Evolutionary conservation across 2,888 invertebrate species (phyloP).

Genomic region (Cataglyphis rosenhaueri): DNA sequence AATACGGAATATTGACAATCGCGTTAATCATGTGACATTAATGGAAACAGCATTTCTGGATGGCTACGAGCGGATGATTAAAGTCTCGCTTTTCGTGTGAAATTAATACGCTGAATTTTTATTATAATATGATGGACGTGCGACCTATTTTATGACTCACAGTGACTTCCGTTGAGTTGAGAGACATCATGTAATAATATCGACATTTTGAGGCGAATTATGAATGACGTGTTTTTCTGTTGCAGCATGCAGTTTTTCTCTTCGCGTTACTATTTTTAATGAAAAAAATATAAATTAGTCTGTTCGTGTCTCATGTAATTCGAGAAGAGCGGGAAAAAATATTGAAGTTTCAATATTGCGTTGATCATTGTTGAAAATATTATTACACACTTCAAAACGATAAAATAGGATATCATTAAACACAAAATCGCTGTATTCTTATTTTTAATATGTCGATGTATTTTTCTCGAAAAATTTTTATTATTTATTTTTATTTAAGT

Average conservation of each 20-base stretch:
- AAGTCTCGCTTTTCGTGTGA: neutral
- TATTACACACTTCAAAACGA: neutral
- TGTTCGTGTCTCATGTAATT: neutral
- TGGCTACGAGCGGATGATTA: neutral
- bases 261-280: neutral
- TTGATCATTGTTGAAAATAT: neutral
- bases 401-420: neutral
- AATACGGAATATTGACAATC: conserved; percentile 22
- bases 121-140: conserved; percentile 14
- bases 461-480: neutral
- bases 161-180: neutral
- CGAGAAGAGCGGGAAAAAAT: neutral
- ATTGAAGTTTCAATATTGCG: neutral
- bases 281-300: neutral
- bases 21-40: conserved; percentile 36
- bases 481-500: neutral
- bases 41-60: neutral
- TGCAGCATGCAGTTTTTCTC: neutral
- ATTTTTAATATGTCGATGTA: neutral
- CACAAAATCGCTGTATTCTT: neutral
- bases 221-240: neutral
- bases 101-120: conserved; percentile 19
- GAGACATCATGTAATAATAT: neutral
- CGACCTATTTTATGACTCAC: neutral
- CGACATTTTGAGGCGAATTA: neutral